Conservation (phyloP, 2,797 vertebrate genomes). For the Gorsachius magnificus region DNA sequence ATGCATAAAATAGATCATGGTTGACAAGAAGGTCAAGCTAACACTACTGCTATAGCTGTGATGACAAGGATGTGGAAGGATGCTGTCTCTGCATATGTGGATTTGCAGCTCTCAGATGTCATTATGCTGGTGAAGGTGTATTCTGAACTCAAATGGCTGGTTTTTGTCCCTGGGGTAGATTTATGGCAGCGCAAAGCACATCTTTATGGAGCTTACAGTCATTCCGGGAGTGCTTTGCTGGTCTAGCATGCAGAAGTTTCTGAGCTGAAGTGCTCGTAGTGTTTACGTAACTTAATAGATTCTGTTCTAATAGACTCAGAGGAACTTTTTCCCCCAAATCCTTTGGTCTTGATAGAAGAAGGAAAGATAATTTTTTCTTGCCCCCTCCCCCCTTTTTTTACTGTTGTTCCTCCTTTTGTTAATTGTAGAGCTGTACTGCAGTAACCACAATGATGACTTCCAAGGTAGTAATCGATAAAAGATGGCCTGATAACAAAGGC, state of each 20-base stretch:
- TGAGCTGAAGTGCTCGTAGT: background rate
- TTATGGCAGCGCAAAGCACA: background rate
- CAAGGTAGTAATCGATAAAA: background rate
- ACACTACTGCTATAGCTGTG: background rate
- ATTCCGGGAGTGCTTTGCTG: conserved; percentile 19
- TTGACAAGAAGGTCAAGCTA: background rate
- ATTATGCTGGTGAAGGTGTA: background rate
- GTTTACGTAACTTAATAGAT: background rate
- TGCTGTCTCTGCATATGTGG: background rate
- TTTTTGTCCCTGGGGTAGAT: background rate
- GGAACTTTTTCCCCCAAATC: background rate
- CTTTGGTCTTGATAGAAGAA: background rate
- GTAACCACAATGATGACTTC: background rate
- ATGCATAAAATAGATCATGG: background rate
- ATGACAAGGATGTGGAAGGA: background rate
- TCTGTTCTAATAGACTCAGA: background rate
- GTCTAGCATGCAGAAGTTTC: background rate
- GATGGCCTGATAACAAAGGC: background rate
- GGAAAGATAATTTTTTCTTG: background rate
- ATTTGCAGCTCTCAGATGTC: background rate
- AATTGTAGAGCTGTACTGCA: background rate
- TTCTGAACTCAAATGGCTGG: background rate
- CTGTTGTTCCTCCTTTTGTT: background rate
- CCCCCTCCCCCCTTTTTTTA: background rate
- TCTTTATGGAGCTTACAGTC: background rate